Evolutionary conservation across 2,888 invertebrate genomes (phyloP).

Genomic region (Drosophila infuscata): DNA sequence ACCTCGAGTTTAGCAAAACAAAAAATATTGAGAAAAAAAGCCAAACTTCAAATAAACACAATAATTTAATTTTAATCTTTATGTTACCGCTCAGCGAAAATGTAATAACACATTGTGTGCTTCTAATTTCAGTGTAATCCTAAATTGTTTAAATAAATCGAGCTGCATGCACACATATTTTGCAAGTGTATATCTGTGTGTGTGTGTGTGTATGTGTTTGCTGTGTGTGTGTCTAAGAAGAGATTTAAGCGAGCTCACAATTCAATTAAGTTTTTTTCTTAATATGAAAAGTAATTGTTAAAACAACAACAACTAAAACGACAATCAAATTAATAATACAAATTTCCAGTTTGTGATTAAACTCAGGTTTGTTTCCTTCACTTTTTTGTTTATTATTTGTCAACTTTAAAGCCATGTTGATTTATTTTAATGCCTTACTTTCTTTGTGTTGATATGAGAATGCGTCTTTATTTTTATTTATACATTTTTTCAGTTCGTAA

Average conservation of each 20-base stretch:
- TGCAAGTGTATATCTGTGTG: slow-evolving; percentile 7
- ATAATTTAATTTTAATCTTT: slow-evolving; percentile 68
- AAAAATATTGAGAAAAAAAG: slow-evolving; percentile 6
- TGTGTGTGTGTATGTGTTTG: neutral
- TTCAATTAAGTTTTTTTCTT: slow-evolving; percentile 36
- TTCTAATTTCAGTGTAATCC: slow-evolving; percentile 49
- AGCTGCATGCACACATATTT: slow-evolving; percentile 12
- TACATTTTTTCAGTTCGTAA: slow-evolving; percentile 11
- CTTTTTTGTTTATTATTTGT: slow-evolving; percentile 15
- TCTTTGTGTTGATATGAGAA: slow-evolving; percentile 75
- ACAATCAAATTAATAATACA: slow-evolving; percentile 24
- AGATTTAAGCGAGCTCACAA: slow-evolving; percentile 29
- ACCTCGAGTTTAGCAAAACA: slow-evolving; percentile 49
- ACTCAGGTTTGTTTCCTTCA: slow-evolving; percentile 48
- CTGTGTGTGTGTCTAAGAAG: slow-evolving; percentile 17
- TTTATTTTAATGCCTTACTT: slow-evolving; percentile 46
- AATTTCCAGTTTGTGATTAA: slow-evolving; percentile 56
- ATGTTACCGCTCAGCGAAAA: slow-evolving; percentile 24
- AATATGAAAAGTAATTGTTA: slow-evolving; percentile 38
- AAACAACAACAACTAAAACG: slow-evolving; percentile 24
- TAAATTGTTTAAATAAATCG: slow-evolving; percentile 48
- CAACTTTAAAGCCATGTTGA: slow-evolving; percentile 6
- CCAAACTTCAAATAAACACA: slow-evolving; percentile 29
- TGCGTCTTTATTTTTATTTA: slow-evolving; percentile 26
- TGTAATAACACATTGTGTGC: slow-evolving; percentile 35